Conservation (phyloP, 2,797 vertebrate species). For the Aplochiton taeniatus region DNA sequence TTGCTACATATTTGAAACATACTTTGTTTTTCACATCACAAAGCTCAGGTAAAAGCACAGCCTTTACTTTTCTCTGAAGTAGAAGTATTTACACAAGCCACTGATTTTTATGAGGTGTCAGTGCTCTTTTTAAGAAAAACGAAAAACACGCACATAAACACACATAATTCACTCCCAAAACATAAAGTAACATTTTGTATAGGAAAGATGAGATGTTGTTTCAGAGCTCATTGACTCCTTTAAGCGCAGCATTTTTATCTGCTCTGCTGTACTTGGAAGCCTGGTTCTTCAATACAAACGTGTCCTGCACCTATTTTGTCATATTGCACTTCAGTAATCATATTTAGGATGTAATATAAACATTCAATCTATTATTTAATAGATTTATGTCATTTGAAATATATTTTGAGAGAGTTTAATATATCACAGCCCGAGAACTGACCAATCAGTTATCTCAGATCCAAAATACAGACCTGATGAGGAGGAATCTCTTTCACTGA, state of each 20-base stretch:
- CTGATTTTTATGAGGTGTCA: constrained; percentile 35
- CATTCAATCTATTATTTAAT: too few relatives aligned
- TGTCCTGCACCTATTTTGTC: constrained; percentile 1
- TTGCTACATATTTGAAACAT: constrained; percentile 32
- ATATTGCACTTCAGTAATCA: constrained; percentile 7
- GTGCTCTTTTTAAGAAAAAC: constrained; percentile 6
- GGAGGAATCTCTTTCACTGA: too few relatives aligned
- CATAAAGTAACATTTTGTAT: constrained; percentile 1
- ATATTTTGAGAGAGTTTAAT: too few relatives aligned
- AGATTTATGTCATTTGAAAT: too few relatives aligned
- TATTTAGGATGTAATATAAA: neutral
- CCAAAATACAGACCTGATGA: too few relatives aligned
- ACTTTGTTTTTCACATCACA: constrained; percentile 59
- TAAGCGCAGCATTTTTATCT: neutral
- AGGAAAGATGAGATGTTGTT: constrained; percentile 45
- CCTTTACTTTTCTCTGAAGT: constrained; percentile 33
- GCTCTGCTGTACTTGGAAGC: constrained; percentile 34
- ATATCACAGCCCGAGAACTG: too few relatives aligned
- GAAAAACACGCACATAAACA: constrained; percentile 20
- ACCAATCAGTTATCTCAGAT: too few relatives aligned
- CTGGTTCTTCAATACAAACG: constrained; percentile 19
- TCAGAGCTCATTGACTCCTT: constrained; percentile 17
- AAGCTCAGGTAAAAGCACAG: constrained; percentile 59
- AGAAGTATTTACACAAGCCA: constrained; percentile 44
- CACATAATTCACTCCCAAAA: neutral